Percentiles rank a stretch among this genome's conserved stretches.
phyloP scores from a whole-genome alignment of 2,888 invertebrate genomes.

The Hemistola chrysoprasaria region DNA sequence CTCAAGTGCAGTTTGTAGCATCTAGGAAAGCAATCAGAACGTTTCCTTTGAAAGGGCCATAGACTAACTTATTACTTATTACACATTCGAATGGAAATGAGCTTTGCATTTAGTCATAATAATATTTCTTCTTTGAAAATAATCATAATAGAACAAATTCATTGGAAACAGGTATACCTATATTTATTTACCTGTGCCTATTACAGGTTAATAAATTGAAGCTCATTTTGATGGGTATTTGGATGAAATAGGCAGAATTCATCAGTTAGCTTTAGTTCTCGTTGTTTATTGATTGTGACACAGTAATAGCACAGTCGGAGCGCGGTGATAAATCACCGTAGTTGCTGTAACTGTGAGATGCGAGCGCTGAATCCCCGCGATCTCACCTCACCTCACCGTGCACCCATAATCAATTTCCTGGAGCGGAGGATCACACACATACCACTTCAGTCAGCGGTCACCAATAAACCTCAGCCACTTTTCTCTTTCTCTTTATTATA shows the following conservation, averaged over 20 bases:
- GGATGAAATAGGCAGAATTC: slow-evolving; percentile 43
- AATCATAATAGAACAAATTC: too few relatives aligned
- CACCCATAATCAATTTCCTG: too few relatives aligned
- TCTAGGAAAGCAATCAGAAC: slow-evolving; percentile 23
- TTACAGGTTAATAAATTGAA: slow-evolving; percentile 18
- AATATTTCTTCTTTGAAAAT: slow-evolving; percentile 6
- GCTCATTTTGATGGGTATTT: slow-evolving; percentile 16
- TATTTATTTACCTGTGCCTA: too few relatives aligned
- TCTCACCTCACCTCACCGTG: not conserved
- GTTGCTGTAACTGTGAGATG: slow-evolving; percentile 2
- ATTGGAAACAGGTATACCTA: too few relatives aligned
- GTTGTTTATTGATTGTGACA: slow-evolving; percentile 71
- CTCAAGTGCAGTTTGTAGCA: slow-evolving; percentile 17
- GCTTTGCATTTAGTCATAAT: slow-evolving; percentile 25
- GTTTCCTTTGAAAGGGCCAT: slow-evolving; percentile 32
- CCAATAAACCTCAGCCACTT: slow-evolving; percentile 22
- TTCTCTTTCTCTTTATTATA: slow-evolving; percentile 26
- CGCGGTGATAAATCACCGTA: slow-evolving; percentile 59
- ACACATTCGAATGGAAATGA: slow-evolving; percentile 27
- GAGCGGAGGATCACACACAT: slow-evolving; percentile 16
- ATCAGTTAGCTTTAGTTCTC: slow-evolving; percentile 47
- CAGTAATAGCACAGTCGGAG: slow-evolving; percentile 58
- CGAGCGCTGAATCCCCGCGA: not conserved
- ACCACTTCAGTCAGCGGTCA: slow-evolving; percentile 13
- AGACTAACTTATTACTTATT: slow-evolving; percentile 35